Evolutionary conservation across 2,888 invertebrate species (phyloP).

Genomic region (Lacanobia wlatinum): DNA sequence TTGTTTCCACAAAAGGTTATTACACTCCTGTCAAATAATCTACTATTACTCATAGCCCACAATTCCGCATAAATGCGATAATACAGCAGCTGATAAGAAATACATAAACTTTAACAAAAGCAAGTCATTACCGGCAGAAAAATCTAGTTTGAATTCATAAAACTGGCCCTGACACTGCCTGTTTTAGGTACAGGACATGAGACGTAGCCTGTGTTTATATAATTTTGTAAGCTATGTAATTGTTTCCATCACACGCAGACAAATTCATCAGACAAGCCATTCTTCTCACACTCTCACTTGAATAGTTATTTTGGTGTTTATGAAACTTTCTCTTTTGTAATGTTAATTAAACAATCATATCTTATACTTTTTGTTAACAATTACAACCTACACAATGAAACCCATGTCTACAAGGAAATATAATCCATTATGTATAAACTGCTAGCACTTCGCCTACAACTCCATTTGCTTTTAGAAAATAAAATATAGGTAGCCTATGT

Average conservation of each 20-base stretch:
- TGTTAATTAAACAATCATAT: constrained; percentile 8
- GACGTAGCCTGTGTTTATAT: neutral
- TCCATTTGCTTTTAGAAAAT: too few species aligned
- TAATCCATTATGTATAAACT: neutral
- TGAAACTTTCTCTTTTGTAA: constrained; percentile 30
- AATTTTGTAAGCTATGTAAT: neutral
- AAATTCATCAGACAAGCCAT: constrained; percentile 13
- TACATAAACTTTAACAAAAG: constrained; percentile 33
- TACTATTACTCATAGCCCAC: constrained; percentile 42
- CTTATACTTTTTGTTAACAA: neutral
- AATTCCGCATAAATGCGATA: constrained; percentile 33
- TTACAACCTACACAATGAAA: neutral
- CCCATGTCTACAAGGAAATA: neutral
- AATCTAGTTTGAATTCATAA: constrained; percentile 10
- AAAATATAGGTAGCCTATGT: too few species aligned
- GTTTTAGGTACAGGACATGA: neutral
- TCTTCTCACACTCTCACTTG: constrained; percentile 23
- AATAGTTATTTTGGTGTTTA: neutral
- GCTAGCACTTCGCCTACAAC: too few species aligned
- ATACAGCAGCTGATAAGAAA: constrained; percentile 50
- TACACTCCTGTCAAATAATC: constrained; percentile 51
- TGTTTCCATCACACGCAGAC: neutral
- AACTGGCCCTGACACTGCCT: neutral
- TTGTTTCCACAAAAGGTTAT: constrained; percentile 41
- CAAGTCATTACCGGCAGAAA: constrained; percentile 11